phyloP scores from a whole-genome alignment of 2,113 vertebrate genomes.

The Pelmatolapia mariae region DNA sequence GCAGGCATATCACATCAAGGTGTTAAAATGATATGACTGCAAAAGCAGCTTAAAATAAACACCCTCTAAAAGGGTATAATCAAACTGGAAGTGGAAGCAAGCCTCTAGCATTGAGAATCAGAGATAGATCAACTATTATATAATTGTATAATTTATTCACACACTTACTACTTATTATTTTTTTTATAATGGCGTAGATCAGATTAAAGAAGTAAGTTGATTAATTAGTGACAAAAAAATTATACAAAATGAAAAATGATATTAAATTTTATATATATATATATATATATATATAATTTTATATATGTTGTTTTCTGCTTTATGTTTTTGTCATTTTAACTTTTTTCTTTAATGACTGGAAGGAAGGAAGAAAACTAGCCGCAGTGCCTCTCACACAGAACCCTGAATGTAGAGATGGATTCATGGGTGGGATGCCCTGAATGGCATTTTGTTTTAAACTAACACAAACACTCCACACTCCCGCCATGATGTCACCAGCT shows the following conservation, averaged over 20 bases:
- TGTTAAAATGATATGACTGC: background rate
- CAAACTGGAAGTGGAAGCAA: background rate
- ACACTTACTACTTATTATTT: background rate
- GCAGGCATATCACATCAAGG: background rate
- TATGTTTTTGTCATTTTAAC: background rate
- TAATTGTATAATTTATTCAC: background rate
- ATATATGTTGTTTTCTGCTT: background rate
- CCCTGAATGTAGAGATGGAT: background rate
- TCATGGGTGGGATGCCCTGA: background rate
- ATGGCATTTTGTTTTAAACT: background rate
- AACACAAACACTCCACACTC: background rate
- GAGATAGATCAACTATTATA: accelerated
- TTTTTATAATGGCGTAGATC: background rate
- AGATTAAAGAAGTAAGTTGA: background rate
- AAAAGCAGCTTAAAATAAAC: background rate
- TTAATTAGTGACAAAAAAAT: background rate
- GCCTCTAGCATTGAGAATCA: background rate
- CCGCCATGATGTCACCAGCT: conserved; percentile 50
- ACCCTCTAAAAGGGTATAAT: background rate
- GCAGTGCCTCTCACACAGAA: background rate
- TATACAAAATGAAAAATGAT: background rate
- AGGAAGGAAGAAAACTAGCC: background rate
- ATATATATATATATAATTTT: background rate
- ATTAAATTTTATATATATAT: background rate
- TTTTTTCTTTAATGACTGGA: background rate